These are phyloP conservation scores for Hypsibius dujardini DNA, from an alignment of 1,140 invertebrate genomes.

Conservation along the genomic window DNA sequence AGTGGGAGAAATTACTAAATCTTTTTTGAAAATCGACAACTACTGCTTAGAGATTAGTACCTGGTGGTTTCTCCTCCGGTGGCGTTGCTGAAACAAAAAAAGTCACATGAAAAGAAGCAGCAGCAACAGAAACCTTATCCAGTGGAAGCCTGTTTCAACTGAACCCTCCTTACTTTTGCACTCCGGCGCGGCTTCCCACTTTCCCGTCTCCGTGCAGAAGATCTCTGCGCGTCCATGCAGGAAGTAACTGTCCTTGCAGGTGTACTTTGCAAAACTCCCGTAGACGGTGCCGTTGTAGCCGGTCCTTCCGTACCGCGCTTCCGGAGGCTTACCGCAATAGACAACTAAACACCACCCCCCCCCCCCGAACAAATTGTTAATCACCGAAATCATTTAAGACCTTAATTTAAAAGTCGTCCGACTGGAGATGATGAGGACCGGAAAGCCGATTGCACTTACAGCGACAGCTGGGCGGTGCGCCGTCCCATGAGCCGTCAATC, in stretches of 20 bases:
- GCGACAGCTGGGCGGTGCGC: not conserved
- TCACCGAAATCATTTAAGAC: no score
- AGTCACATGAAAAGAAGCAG: no score
- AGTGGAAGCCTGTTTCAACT: not conserved
- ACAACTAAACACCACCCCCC: not conserved
- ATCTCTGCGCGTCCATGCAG: not conserved
- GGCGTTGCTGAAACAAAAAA: no score
- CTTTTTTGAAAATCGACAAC: no score
- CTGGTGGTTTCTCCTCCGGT: no score
- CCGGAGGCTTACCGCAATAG: slow-evolving; percentile 7
- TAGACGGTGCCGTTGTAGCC: slow-evolving; percentile 5
- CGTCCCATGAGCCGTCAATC: slow-evolving; percentile 6
- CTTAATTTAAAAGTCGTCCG: no score
- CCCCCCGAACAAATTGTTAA: no score
- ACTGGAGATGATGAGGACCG: no score
- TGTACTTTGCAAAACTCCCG: slow-evolving; percentile 11
- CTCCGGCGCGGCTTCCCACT: not conserved
- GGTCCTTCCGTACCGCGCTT: not conserved
- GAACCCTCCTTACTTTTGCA: slow-evolving; percentile 1
- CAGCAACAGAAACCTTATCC: no score
- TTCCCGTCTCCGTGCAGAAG: not conserved
- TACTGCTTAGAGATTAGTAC: no score
- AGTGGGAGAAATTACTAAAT: no score
- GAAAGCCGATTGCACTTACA: not conserved
- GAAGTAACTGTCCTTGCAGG: slow-evolving; percentile 4